Conservation (phyloP, 1,140 invertebrate species). For the Drosophila ambigua region DNA sequence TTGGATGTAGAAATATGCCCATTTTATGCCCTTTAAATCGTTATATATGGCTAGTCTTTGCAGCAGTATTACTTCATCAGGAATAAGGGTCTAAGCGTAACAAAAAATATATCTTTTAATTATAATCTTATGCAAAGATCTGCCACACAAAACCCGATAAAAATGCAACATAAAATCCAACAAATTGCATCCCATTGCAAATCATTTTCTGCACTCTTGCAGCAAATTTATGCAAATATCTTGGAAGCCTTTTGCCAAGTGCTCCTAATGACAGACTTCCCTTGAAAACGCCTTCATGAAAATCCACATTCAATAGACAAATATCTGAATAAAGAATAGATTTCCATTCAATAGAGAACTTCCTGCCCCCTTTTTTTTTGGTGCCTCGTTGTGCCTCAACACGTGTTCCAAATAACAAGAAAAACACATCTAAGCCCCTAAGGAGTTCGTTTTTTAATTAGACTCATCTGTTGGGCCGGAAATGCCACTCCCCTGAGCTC, state of each 20-base stretch:
- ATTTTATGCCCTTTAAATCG: no score
- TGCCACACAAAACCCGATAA: no score
- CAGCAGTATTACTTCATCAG: no score
- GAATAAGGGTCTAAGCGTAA: no score
- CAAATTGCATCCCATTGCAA: background rate
- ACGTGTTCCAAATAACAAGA: constrained; percentile 62
- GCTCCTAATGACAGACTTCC: constrained; percentile 16
- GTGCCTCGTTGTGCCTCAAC: constrained; percentile 76
- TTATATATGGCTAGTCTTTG: no score
- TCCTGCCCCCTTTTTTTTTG: background rate
- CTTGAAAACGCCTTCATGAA: background rate
- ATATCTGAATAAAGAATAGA: background rate
- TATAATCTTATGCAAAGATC: no score
- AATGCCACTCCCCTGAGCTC: constrained; percentile 44
- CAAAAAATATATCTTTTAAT: no score
- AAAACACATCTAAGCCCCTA: constrained; percentile 33
- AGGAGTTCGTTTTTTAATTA: constrained; percentile 62
- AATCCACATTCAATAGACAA: constrained; percentile 2
- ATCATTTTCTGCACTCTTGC: background rate
- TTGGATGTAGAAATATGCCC: no score
- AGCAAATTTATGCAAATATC: constrained; percentile 6
- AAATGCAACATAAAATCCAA: background rate
- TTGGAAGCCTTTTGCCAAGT: background rate
- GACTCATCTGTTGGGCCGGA: constrained; percentile 62
- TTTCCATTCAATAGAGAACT: constrained; percentile 24